Percentiles rank a stretch among this genome's conserved stretches.
phyloP scores from a whole-genome alignment of 2,113 vertebrate genomes.

The Oreochromis niloticus region DNA sequence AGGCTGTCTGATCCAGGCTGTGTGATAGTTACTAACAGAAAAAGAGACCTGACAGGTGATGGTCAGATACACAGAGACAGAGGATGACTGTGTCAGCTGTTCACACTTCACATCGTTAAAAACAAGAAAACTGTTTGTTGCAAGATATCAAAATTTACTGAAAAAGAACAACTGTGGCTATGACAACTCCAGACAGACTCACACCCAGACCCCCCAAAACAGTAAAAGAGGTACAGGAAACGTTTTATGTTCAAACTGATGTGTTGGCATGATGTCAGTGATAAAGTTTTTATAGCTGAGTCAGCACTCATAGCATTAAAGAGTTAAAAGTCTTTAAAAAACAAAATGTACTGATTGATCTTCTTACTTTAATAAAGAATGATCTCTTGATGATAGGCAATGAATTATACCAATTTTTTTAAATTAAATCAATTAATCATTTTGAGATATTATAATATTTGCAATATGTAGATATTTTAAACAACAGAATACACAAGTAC shows the following conservation, averaged over 20 bases:
- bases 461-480: background rate
- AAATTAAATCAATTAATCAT: background rate
- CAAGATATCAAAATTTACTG: background rate
- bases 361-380: background rate
- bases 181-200: background rate
- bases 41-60: too few relatives aligned
- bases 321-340: background rate
- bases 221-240: background rate
- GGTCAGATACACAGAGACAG: background rate
- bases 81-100: accelerated
- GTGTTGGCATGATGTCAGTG: background rate
- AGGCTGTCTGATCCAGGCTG: background rate
- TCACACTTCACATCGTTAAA: background rate
- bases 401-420: background rate
- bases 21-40: background rate
- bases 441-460: background rate
- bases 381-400: accelerated
- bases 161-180: background rate
- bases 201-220: background rate
- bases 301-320: background rate
- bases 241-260: background rate
- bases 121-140: background rate
- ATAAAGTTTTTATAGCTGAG: background rate
- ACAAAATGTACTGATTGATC: background rate
- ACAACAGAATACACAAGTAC: background rate